phyloP scores from a whole-genome alignment of 2,888 invertebrate genomes.

The Standfussiana lucernea region DNA sequence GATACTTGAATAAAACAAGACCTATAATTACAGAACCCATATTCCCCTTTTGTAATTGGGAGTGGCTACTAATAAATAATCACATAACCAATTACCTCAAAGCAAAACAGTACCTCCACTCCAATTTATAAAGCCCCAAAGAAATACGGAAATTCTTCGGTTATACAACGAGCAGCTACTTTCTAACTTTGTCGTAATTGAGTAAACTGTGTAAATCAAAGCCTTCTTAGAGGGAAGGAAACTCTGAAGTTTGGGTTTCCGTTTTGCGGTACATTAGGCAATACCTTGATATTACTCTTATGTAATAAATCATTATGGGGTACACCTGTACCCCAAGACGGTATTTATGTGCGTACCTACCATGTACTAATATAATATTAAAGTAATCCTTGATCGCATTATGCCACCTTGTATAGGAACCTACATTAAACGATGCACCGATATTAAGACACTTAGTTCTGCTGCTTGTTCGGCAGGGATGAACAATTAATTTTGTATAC shows the following conservation, averaged over 20 bases:
- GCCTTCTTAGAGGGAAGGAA: conserved; percentile 38
- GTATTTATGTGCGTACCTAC: not conserved
- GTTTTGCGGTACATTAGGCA: conserved; percentile 62
- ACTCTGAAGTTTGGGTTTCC: conserved; percentile 54
- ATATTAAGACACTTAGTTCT: too few species aligned
- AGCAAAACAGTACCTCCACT: not conserved
- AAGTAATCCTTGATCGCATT: not conserved
- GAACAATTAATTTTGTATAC: too few species aligned
- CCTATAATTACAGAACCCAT: not conserved
- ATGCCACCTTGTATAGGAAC: not conserved
- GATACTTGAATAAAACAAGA: not conserved
- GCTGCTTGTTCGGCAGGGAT: too few species aligned
- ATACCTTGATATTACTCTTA: conserved; percentile 38
- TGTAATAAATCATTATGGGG: conserved; percentile 44
- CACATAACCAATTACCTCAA: not conserved
- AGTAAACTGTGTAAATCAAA: conserved; percentile 61
- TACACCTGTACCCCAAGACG: conserved; percentile 14
- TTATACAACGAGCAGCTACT: conserved; percentile 32
- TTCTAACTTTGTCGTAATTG: conserved; percentile 58
- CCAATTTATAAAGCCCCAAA: not conserved
- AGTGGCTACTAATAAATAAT: not conserved
- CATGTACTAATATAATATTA: not conserved
- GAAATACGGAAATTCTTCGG: conserved; percentile 24
- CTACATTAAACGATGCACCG: too few species aligned
- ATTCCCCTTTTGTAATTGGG: not conserved